These are phyloP conservation scores for Drosophila hydei DNA, from an alignment of 1,140 invertebrate species.

Conservation along the genomic window DNA sequence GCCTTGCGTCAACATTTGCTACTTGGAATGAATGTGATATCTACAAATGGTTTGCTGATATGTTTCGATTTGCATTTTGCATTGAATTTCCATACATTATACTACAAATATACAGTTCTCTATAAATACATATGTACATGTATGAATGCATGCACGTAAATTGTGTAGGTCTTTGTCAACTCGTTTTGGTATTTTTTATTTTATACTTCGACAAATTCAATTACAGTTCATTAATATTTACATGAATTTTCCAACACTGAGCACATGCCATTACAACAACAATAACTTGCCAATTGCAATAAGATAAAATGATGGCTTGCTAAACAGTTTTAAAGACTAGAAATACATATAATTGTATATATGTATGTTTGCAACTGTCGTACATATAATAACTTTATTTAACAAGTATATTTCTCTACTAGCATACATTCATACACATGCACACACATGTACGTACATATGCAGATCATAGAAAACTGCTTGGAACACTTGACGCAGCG, in stretches of 20 bases:
- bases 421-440: neutral
- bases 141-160: neutral
- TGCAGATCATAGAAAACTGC: conserved; percentile 35
- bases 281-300: too few relatives aligned
- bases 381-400: neutral
- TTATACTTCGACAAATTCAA: too few relatives aligned
- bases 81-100: conserved; percentile 20
- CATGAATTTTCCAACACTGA: too few relatives aligned
- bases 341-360: too few relatives aligned
- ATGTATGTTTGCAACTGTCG: neutral
- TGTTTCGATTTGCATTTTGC: conserved; percentile 13
- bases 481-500: conserved; percentile 30
- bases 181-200: neutral
- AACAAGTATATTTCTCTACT: neutral
- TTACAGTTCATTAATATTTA: too few relatives aligned
- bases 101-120: neutral
- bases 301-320: too few relatives aligned
- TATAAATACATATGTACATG: too few relatives aligned
- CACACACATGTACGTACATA: neutral
- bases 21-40: conserved; percentile 41
- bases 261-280: too few relatives aligned
- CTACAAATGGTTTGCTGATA: neutral
- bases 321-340: too few relatives aligned
- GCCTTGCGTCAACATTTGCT: conserved; percentile 37
- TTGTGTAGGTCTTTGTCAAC: neutral